Evolutionary conservation across 2,113 vertebrate genomes (phyloP).

Genomic region (Talpa occidentalis): DNA sequence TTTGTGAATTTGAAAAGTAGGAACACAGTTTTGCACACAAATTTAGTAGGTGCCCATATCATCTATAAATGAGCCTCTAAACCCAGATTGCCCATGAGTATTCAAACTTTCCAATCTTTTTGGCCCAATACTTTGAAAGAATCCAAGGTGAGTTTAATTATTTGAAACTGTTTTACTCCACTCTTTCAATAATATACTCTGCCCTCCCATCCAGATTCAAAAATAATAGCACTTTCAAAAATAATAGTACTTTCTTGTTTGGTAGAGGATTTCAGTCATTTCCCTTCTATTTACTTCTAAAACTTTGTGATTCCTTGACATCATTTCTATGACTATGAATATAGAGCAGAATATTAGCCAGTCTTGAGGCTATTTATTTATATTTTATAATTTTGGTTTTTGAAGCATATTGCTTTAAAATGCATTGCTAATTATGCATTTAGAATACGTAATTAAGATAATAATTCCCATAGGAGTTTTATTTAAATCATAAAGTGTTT

Average conservation of each 20-base stretch:
- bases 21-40: background rate
- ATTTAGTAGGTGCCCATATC: background rate
- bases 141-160: background rate
- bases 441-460: background rate
- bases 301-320: background rate
- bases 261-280: background rate
- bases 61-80: background rate
- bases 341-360: background rate
- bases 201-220: background rate
- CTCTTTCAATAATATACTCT: background rate
- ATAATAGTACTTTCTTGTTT: background rate
- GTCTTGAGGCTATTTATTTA: background rate
- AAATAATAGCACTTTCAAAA: background rate
- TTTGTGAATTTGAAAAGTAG: conserved; percentile 19
- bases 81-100: background rate
- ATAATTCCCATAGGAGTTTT: background rate
- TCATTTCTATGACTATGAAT: background rate
- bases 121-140: background rate
- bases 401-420: background rate
- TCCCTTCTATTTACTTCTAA: background rate
- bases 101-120: background rate
- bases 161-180: background rate
- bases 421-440: too few species aligned
- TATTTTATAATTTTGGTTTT: background rate
- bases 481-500: background rate